phyloP scores from a whole-genome alignment of 2,888 invertebrate genomes.

The Ectobius pallidus region DNA sequence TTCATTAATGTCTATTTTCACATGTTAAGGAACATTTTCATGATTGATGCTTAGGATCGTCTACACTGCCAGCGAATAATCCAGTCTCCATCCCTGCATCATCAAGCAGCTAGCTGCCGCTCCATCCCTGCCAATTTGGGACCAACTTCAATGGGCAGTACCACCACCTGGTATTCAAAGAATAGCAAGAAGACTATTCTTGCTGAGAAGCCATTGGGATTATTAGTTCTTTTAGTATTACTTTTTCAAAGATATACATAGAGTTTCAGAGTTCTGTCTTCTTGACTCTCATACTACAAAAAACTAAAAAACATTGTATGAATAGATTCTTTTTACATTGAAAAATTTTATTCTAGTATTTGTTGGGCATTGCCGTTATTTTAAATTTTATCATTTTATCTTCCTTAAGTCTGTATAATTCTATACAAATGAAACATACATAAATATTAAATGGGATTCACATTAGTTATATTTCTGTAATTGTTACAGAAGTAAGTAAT shows the following conservation, averaged over 20 bases:
- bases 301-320: too few relatives aligned
- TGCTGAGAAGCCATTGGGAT: not conserved
- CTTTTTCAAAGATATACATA: not conserved
- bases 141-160: constrained; percentile 37
- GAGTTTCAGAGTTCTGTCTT: not conserved
- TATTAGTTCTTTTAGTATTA: not conserved
- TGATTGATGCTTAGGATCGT: too few relatives aligned
- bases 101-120: constrained; percentile 44
- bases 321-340: constrained; percentile 5
- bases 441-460: not conserved
- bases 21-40: too few relatives aligned
- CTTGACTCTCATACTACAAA: not conserved
- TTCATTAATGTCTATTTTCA: too few relatives aligned
- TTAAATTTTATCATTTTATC: constrained; percentile 11
- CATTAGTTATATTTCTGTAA: not conserved
- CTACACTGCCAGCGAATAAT: constrained; percentile 37
- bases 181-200: not conserved
- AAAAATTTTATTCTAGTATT: not conserved
- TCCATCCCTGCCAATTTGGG: constrained; percentile 35
- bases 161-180: constrained; percentile 21
- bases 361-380: constrained; percentile 24
- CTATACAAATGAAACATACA: not conserved
- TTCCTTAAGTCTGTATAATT: not conserved
- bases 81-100: constrained; percentile 43
- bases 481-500: not conserved